Evolutionary conservation across 2,113 vertebrate species (phyloP).

Genomic region (Heterocephalus glaber): DNA sequence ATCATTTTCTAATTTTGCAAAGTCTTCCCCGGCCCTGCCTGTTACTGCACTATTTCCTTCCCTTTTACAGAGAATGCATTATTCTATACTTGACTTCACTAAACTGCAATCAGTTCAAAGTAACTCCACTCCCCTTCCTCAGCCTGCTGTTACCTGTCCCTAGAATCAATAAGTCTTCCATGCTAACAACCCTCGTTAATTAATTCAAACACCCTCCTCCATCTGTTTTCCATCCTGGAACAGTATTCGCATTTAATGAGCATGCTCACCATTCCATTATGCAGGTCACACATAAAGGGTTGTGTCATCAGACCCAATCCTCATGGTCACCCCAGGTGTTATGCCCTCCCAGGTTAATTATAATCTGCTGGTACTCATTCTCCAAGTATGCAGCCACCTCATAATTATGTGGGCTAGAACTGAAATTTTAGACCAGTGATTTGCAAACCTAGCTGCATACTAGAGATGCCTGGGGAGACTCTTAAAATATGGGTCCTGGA

Average conservation of each 20-base stretch:
- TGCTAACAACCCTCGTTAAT: constrained; percentile 49
- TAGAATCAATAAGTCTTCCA: constrained; percentile 35
- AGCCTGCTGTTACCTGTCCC: constrained; percentile 27
- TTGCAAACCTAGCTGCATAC: constrained; percentile 21
- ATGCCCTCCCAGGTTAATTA: constrained; percentile 50
- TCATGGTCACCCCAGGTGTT: neutral
- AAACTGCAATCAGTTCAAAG: neutral
- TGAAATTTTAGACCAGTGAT: constrained; percentile 64
- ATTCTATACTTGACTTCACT: neutral
- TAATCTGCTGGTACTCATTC: neutral
- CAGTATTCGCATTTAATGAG: constrained; percentile 52
- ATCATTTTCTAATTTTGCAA: neutral
- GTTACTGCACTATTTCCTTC: neutral
- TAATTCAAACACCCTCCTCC: constrained; percentile 56
- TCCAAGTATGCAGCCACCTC: neutral
- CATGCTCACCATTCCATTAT: constrained; percentile 26
- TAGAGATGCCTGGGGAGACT: neutral
- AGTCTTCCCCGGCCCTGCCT: neutral
- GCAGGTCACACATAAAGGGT: constrained; percentile 42
- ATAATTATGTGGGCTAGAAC: constrained; percentile 62
- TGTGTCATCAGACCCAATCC: constrained; percentile 24
- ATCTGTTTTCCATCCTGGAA: constrained; percentile 31
- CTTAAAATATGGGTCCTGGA: constrained; percentile 19
- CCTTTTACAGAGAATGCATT: neutral
- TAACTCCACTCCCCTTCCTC: neutral